These are phyloP conservation scores for Paradisaea rubra DNA, from an alignment of 2,113 vertebrate species.

Conservation along the genomic window DNA sequence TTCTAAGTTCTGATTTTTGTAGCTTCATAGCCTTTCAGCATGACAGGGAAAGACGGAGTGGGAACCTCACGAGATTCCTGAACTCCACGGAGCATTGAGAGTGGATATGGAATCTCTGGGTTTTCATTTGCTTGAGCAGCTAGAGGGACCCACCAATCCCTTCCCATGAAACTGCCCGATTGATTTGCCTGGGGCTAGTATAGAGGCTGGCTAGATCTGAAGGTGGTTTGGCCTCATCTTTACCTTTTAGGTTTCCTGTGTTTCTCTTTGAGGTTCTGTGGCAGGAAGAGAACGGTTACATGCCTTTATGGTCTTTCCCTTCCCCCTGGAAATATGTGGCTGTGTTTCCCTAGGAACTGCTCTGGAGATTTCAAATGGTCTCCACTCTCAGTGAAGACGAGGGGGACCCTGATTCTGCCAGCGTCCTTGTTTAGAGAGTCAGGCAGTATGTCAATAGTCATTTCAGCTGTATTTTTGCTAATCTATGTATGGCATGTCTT, in stretches of 20 bases:
- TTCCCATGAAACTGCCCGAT: neutral
- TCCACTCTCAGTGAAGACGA: neutral
- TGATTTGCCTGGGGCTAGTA: neutral
- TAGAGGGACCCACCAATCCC: neutral
- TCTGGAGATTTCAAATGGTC: neutral
- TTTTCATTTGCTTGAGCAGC: neutral
- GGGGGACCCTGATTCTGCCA: neutral
- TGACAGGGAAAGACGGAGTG: neutral
- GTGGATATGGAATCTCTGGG: neutral
- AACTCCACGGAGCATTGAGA: neutral
- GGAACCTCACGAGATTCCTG: neutral
- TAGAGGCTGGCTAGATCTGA: neutral
- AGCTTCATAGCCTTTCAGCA: neutral
- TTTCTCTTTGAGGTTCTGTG: neutral
- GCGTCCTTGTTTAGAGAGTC: neutral
- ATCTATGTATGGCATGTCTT: neutral
- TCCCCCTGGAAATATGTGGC: neutral
- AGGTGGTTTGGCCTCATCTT: neutral
- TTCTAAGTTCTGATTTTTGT: neutral
- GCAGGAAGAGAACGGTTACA: neutral
- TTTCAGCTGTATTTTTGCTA: constrained; percentile 11
- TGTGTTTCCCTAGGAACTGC: neutral
- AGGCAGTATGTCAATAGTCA: neutral
- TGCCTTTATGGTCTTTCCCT: neutral
- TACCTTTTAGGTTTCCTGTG: neutral